These are phyloP conservation scores for Henricia sp. DNA, from an alignment of 53 echinoderm and acorn worm genomes.

Conservation along the genomic window DNA sequence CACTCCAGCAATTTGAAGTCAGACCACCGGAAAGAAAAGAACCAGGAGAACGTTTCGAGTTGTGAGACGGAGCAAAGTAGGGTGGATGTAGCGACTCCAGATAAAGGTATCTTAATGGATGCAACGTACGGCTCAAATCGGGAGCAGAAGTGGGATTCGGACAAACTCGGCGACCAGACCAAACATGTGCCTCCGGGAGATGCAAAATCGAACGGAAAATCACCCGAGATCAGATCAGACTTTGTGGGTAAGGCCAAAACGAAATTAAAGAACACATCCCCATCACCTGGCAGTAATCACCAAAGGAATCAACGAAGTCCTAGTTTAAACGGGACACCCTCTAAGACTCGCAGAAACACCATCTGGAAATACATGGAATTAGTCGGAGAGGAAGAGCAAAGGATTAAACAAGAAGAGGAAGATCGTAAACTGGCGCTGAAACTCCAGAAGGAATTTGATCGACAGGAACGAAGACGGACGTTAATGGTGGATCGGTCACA, in stretches of 20 bases:
- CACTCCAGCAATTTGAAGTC: slow-evolving; percentile 9
- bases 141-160: slow-evolving; percentile 22
- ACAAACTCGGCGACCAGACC: not conserved
- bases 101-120: slow-evolving; percentile 39
- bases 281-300: not conserved
- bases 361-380: slow-evolving; percentile 89
- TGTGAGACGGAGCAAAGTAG: slow-evolving; percentile 3
- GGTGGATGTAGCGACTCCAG: slow-evolving; percentile 4
- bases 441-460: slow-evolving; percentile 85
- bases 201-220: not conserved
- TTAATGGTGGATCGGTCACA: slow-evolving; percentile 68
- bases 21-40: slow-evolving; percentile 12
- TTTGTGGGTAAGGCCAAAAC: not conserved
- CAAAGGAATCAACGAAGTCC: not conserved
- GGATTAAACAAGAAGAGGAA: slow-evolving; percentile 83
- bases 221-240: slow-evolving; percentile 6
- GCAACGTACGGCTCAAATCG: slow-evolving; percentile 12
- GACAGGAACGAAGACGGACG: slow-evolving; percentile 52
- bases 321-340: slow-evolving; percentile 35
- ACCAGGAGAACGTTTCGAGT: slow-evolving; percentile 22
- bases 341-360: slow-evolving; percentile 69
- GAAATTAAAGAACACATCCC: slow-evolving; percentile 27
- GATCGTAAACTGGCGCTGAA: slow-evolving; percentile 81
- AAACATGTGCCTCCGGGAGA: slow-evolving; percentile 9
- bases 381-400: slow-evolving; percentile 73